These are phyloP conservation scores for Lottia gigantea DNA, from an alignment of 2,888 invertebrate genomes.

Conservation along the genomic window DNA sequence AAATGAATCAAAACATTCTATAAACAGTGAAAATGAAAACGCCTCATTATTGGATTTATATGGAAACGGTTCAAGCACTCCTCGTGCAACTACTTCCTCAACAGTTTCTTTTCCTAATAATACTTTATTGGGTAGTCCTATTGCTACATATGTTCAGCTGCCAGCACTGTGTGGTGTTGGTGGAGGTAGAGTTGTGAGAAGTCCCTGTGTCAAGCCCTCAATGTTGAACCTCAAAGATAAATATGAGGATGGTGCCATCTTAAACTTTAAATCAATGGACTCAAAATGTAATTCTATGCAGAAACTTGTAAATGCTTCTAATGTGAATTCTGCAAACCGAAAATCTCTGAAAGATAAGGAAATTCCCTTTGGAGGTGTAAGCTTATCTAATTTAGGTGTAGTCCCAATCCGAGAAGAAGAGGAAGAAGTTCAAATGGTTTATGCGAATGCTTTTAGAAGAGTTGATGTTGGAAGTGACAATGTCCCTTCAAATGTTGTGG, in stretches of 20 bases:
- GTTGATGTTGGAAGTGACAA: background rate
- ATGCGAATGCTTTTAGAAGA: background rate
- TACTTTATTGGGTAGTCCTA: background rate
- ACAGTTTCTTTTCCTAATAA: background rate
- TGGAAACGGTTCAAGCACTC: constrained; percentile 8
- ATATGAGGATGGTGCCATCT: background rate
- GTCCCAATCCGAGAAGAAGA: background rate
- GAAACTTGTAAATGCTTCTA: background rate
- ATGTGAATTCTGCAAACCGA: background rate
- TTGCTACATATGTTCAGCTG: background rate
- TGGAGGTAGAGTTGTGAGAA: background rate
- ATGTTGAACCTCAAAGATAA: background rate
- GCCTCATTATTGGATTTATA: background rate
- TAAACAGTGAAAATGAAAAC: background rate
- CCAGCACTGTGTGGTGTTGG: background rate
- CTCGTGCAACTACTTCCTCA: background rate
- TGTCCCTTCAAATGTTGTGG: background rate
- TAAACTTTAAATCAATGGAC: background rate
- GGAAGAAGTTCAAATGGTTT: constrained; percentile 10
- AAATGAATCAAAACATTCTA: constrained; percentile 5
- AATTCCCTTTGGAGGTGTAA: background rate
- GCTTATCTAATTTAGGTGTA: too few relatives aligned
- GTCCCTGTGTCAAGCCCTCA: constrained; percentile 3
- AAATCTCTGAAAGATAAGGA: background rate
- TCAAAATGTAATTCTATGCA: background rate